Percentiles rank a stretch among this genome's conserved stretches.
phyloP scores from a whole-genome alignment of 2,113 vertebrate genomes.

The Alouatta palliata region DNA sequence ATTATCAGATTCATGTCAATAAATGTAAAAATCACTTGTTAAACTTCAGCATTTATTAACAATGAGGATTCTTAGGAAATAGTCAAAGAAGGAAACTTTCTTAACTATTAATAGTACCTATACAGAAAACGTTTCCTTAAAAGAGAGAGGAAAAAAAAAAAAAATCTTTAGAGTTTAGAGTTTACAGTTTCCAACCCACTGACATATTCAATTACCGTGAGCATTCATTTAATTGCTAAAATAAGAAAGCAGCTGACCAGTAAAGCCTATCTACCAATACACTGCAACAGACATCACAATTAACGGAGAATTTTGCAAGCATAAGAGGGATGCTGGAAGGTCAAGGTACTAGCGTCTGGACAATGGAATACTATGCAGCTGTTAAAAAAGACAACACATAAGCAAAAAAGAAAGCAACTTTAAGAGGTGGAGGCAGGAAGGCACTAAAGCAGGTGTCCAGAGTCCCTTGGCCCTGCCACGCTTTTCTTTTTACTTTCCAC shows the following conservation, averaged over 20 bases:
- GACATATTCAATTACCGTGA: background rate
- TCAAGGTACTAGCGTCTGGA: background rate
- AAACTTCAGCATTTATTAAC: background rate
- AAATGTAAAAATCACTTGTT: background rate
- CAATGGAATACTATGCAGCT: background rate
- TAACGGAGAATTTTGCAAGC: background rate
- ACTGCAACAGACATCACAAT: background rate
- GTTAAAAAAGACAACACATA: background rate
- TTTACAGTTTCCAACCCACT: background rate
- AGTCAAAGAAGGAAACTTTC: background rate
- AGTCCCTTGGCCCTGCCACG: rapidly evolving
- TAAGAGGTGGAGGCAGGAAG: rapidly evolving
- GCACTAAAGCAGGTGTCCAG: background rate
- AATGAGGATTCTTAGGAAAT: background rate
- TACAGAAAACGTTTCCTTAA: background rate
- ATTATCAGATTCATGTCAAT: background rate
- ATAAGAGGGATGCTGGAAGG: background rate
- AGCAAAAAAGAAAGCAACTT: background rate
- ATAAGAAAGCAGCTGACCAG: background rate
- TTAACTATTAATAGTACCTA: background rate
- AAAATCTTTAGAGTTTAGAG: background rate
- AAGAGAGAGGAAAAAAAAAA: background rate
- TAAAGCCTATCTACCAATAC: background rate
- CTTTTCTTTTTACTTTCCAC: background rate
- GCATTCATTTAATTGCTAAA: background rate